Percentiles rank a stretch among this genome's conserved stretches.
Evolutionary conservation across 2,888 invertebrate species (phyloP).

Genomic region (Harmothoe impar): DNA sequence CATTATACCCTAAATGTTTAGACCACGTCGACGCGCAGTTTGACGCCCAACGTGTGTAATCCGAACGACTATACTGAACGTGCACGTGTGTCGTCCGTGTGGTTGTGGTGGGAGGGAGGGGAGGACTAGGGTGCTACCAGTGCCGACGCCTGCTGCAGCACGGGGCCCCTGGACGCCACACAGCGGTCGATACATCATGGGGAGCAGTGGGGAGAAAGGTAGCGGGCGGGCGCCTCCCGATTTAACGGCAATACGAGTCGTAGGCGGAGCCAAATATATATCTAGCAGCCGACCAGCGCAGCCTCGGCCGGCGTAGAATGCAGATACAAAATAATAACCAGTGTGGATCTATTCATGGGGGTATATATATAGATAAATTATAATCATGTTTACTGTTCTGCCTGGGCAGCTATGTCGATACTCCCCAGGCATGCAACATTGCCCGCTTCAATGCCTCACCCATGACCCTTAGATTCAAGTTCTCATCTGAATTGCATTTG

Average conservation of each 20-base stretch:
- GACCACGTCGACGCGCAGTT: too few species aligned
- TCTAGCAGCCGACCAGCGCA: neutral
- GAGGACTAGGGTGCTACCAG: neutral
- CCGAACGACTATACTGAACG: too few species aligned
- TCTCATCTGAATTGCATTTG: too few species aligned
- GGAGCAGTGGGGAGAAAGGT: neutral
- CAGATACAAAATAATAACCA: too few species aligned
- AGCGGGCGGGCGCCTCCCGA: neutral
- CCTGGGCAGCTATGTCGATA: too few species aligned
- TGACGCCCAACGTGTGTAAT: too few species aligned
- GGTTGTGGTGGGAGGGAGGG: neutral
- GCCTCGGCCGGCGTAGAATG: neutral
- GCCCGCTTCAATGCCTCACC: too few species aligned
- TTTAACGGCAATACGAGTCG: neutral
- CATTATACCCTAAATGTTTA: too few species aligned
- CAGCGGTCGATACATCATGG: constrained; percentile 12
- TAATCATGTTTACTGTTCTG: too few species aligned
- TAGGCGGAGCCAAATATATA: constrained; percentile 45
- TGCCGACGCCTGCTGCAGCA: constrained; percentile 9
- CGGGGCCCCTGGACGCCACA: constrained; percentile 30
- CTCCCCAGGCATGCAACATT: neutral
- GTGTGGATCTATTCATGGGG: too few species aligned
- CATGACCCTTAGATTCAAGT: too few species aligned
- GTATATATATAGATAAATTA: too few species aligned
- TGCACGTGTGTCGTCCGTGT: constrained; percentile 13